These are phyloP conservation scores for Hassar affinis DNA, from an alignment of 2,113 vertebrate genomes.

Conservation along the genomic window DNA sequence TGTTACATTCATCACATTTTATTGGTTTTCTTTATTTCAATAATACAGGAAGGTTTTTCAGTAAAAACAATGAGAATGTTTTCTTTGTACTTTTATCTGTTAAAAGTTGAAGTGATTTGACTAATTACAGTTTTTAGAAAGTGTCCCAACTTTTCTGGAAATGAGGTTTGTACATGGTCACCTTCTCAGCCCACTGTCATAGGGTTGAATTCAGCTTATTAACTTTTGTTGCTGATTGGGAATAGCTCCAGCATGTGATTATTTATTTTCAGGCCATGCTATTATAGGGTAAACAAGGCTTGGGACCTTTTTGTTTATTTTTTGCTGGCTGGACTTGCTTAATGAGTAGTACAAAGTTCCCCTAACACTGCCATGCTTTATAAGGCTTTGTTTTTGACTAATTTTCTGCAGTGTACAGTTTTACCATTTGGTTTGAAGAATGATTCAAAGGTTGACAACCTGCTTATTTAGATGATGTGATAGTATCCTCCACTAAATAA, in stretches of 20 bases:
- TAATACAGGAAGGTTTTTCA: too few species aligned
- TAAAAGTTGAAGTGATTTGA: too few species aligned
- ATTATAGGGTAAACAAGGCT: not conserved
- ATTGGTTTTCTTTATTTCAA: too few species aligned
- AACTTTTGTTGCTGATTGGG: not conserved
- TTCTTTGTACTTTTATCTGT: too few species aligned
- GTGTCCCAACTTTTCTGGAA: too few species aligned
- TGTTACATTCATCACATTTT: too few species aligned
- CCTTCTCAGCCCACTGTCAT: not conserved
- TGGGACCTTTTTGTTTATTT: not conserved
- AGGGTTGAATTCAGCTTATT: not conserved
- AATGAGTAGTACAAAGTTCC: not conserved
- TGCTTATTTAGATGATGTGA: not conserved
- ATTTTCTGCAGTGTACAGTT: conserved; percentile 4
- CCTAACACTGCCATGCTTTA: not conserved
- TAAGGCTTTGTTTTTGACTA: not conserved
- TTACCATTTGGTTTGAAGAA: not conserved
- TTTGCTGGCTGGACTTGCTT: not conserved
- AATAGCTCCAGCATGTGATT: not conserved
- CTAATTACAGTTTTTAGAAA: too few species aligned
- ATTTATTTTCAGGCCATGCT: not conserved
- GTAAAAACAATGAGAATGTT: too few species aligned
- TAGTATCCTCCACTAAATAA: not conserved
- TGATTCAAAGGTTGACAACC: not conserved
- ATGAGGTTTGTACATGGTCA: not conserved